phyloP scores from a whole-genome alignment of 2,888 invertebrate genomes.

The Chrysolina haemoptera region DNA sequence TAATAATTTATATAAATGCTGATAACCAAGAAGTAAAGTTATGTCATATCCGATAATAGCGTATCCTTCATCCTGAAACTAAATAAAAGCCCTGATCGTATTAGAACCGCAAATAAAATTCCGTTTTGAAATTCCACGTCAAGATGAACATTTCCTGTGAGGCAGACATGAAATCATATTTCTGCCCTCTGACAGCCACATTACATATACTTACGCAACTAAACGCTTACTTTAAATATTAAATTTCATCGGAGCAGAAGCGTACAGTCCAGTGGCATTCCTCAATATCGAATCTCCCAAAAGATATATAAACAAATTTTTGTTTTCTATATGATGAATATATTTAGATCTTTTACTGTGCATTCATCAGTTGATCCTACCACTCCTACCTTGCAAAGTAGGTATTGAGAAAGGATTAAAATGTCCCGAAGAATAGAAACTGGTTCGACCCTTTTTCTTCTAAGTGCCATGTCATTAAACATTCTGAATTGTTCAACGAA shows the following conservation, averaged over 20 bases:
- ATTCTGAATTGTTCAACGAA: no score
- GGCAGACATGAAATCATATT: conserved; percentile 35
- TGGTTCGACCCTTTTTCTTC: no score
- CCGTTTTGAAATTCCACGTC: conserved; percentile 28
- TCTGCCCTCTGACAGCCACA: conserved; percentile 37
- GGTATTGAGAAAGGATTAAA: no score
- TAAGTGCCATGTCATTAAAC: no score
- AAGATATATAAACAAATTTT: no score
- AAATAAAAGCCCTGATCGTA: conserved; percentile 22
- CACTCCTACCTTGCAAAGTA: no score
- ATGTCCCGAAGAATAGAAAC: no score
- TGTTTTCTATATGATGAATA: no score
- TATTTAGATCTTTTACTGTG: no score
- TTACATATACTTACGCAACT: conserved; percentile 26
- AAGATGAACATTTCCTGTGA: conserved; percentile 36
- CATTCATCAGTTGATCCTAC: no score
- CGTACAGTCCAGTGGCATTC: background rate
- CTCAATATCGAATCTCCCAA: background rate
- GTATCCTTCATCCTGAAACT: background rate
- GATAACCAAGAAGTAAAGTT: no score
- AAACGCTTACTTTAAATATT: conserved; percentile 46
- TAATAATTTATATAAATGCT: no score
- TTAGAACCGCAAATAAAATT: conserved; percentile 36
- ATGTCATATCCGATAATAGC: background rate
- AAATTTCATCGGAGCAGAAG: conserved; percentile 40